Evolutionary conservation across 1,140 invertebrate genomes (phyloP).

Genomic region (Papilio xuthus): DNA sequence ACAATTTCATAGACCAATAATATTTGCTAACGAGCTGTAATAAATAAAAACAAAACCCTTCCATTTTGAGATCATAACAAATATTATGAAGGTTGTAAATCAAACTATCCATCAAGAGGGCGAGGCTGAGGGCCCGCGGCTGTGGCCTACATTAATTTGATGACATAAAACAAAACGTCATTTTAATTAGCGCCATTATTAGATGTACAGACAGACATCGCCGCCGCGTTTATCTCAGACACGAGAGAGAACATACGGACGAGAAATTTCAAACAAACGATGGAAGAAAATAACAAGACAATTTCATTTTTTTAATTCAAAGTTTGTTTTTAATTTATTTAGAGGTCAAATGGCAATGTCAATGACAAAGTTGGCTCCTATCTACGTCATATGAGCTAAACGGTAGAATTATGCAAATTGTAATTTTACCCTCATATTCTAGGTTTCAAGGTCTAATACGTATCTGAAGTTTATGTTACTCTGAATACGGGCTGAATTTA

Average conservation of each 20-base stretch:
- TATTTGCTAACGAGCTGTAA: background rate
- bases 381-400: constrained; percentile 5
- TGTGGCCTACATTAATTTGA: constrained; percentile 65
- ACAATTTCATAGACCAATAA: background rate
- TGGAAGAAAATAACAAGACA: background rate
- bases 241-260: constrained; percentile 24
- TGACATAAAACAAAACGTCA: constrained; percentile 71
- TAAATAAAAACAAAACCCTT: background rate
- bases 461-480: background rate
- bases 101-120: constrained; percentile 54
- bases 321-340: too few species aligned
- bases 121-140: constrained; percentile 46
- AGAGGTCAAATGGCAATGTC: background rate
- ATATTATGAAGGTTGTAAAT: constrained; percentile 51
- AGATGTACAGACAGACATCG: constrained; percentile 60
- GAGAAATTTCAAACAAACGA: background rate
- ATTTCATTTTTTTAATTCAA: too few species aligned
- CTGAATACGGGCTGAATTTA: background rate
- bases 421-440: constrained; percentile 2
- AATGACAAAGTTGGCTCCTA: background rate
- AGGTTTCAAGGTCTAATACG: background rate
- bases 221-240: constrained; percentile 50
- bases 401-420: constrained; percentile 1
- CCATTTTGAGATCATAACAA: constrained; percentile 40
- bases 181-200: constrained; percentile 70